Conservation (phyloP, 1,140 invertebrate genomes). For the Pollicipes pollicipes region DNA sequence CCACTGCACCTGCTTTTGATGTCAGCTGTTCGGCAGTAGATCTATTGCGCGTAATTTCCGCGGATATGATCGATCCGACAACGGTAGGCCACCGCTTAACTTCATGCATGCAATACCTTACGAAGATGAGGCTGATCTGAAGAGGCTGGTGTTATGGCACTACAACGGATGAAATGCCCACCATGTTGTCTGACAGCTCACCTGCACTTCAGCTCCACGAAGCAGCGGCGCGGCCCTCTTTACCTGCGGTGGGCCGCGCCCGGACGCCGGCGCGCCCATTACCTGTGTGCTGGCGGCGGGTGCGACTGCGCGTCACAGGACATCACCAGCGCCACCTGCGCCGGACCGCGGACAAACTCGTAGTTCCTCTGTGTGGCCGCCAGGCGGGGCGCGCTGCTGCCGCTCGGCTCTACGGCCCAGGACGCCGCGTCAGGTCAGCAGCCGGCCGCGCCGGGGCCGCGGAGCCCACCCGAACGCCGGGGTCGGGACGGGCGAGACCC, state of each 20-base stretch:
- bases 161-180: no score
- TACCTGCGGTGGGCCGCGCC: no score
- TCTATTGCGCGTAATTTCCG: no score
- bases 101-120: no score
- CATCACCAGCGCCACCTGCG: conserved; percentile 10
- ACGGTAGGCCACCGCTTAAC: no score
- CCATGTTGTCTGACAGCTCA: no score
- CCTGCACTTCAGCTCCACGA: no score
- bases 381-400: conserved; percentile 16
- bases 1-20: conserved; percentile 10
- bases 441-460: not conserved
- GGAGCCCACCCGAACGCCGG: conserved; percentile 16
- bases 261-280: conserved; percentile 6
- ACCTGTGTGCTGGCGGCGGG: conserved; percentile 22
- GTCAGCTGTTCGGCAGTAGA: no score
- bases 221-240: no score
- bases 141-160: no score
- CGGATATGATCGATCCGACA: no score
- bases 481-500: conserved; percentile 15
- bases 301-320: conserved; percentile 21
- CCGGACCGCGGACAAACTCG: conserved; percentile 11
- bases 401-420: conserved; percentile 14
- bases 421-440: not conserved
- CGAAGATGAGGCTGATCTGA: no score
- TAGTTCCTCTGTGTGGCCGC: conserved; percentile 3